phyloP scores from a whole-genome alignment of 92 coral and sea anemone genomes.

The Actinernus sp. region DNA sequence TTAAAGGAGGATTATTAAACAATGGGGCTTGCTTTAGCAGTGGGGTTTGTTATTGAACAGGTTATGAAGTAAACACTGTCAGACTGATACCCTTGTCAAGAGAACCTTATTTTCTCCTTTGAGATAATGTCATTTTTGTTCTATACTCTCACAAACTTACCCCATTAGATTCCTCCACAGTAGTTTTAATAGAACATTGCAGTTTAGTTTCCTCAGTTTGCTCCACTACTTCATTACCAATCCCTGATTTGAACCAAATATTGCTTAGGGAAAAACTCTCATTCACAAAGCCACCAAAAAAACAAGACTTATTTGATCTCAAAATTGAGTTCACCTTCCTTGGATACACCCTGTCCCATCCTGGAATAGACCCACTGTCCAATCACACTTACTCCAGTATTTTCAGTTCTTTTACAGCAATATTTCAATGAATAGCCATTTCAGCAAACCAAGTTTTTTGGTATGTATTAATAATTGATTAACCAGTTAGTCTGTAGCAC shows the following conservation, averaged over 20 bases:
- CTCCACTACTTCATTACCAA: conserved; percentile 87
- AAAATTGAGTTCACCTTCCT: conserved; percentile 66
- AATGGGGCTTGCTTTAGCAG: too few relatives aligned
- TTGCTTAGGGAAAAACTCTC: conserved; percentile 12
- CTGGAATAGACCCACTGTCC: conserved; percentile 16
- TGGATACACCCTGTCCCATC: conserved; percentile 96
- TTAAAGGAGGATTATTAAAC: too few relatives aligned
- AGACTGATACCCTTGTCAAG: too few relatives aligned
- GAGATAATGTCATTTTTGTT: background rate
- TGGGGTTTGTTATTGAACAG: too few relatives aligned
- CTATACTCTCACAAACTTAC: conserved; percentile 50
- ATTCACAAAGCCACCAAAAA: conserved; percentile 18
- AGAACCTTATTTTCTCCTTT: too few relatives aligned
- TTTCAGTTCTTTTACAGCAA: background rate
- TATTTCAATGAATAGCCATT: conserved; percentile 8
- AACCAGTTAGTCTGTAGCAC: background rate
- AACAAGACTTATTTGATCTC: background rate
- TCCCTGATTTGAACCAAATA: conserved; percentile 66
- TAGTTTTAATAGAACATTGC: conserved; percentile 86
- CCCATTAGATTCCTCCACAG: conserved; percentile 76
- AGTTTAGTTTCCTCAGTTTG: conserved; percentile 91
- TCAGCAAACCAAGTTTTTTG: conserved; percentile 20
- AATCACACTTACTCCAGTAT: background rate
- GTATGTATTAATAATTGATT: conserved; percentile 55
- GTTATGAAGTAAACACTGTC: too few relatives aligned